These are phyloP conservation scores for Nematostella vectensis DNA, from an alignment of 92 coral and sea anemone species.

Conservation along the genomic window DNA sequence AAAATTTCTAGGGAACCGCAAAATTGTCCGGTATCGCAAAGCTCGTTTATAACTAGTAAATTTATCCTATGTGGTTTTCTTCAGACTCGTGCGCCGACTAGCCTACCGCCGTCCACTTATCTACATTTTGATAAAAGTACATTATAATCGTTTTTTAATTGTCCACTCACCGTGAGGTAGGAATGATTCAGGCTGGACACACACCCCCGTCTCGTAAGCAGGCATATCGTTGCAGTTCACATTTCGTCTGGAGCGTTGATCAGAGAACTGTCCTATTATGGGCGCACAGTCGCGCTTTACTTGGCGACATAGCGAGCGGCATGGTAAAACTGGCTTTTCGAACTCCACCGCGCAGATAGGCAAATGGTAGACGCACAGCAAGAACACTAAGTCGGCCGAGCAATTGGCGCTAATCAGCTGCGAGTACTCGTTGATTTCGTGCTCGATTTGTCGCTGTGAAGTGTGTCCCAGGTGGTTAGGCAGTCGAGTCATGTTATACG, in stretches of 20 bases:
- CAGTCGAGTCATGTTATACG: constrained; percentile 72
- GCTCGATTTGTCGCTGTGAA: constrained; percentile 35
- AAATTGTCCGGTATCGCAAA: too few relatives aligned
- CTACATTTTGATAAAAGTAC: too few relatives aligned
- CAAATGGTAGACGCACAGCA: constrained; percentile 60
- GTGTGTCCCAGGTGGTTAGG: constrained; percentile 55
- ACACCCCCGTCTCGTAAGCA: constrained; percentile 50
- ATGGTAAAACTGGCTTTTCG: constrained; percentile 55
- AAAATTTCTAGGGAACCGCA: too few relatives aligned
- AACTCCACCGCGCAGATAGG: constrained; percentile 60
- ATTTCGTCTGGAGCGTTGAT: constrained; percentile 20
- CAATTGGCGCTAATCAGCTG: constrained; percentile 51
- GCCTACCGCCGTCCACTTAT: too few relatives aligned
- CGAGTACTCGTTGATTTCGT: constrained; percentile 14
- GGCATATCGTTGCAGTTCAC: constrained; percentile 61
- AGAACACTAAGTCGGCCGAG: constrained; percentile 55
- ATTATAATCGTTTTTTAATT: too few relatives aligned
- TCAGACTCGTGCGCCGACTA: too few relatives aligned
- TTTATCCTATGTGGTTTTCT: too few relatives aligned
- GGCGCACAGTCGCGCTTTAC: constrained; percentile 61
- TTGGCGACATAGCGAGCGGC: constrained; percentile 57
- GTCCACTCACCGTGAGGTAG: constrained; percentile 37
- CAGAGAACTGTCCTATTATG: constrained; percentile 22
- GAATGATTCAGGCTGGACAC: constrained; percentile 57
- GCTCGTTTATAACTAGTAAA: too few relatives aligned